phyloP scores from a whole-genome alignment of 2,113 vertebrate genomes.

The Myodes glareolus region DNA sequence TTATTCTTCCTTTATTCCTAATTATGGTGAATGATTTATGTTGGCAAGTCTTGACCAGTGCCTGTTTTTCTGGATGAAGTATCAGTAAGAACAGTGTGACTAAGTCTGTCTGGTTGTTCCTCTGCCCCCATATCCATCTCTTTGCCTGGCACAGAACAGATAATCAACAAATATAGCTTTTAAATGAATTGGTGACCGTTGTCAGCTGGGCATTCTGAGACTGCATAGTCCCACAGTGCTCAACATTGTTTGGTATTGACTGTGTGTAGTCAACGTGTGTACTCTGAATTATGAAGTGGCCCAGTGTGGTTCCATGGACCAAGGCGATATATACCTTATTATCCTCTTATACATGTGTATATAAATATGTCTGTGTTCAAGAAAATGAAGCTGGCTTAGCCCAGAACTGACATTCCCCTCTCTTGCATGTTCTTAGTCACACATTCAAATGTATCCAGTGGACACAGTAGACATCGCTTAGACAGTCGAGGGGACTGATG shows the following conservation, averaged over 20 bases:
- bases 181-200: background rate
- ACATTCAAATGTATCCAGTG: background rate
- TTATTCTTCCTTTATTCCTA: background rate
- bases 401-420: background rate
- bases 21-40: constrained; percentile 18
- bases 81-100: background rate
- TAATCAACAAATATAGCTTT: background rate
- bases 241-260: background rate
- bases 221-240: background rate
- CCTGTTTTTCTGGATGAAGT: constrained; percentile 12
- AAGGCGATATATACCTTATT: background rate
- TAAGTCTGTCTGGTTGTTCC: background rate
- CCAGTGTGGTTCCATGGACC: background rate
- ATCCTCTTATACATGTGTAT: fast-evolving
- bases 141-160: background rate
- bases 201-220: background rate
- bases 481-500: background rate
- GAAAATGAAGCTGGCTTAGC: background rate
- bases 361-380: background rate
- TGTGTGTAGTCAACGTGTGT: background rate
- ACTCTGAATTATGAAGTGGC: background rate
- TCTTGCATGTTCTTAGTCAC: background rate
- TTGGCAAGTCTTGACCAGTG: constrained; percentile 20
- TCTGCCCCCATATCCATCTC: background rate
- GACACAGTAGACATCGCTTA: background rate